A percentile compares a stretch with the other conserved stretches of the same genome.
Conservation (phyloP, 2,113 vertebrate species). For the Psettodes erumei region DNA sequence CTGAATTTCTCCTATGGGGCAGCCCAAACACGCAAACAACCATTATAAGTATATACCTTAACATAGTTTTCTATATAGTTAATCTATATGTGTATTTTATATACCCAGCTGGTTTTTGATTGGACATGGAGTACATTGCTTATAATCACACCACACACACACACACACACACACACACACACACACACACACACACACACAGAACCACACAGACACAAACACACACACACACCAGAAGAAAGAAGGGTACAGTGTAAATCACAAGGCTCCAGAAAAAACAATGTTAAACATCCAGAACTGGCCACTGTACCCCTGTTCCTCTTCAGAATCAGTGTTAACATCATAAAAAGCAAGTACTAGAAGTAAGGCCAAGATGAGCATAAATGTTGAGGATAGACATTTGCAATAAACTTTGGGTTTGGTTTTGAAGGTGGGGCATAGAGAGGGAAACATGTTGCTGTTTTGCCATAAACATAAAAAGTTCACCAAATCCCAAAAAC, state of each 20-base stretch:
- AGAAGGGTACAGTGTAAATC: constrained; percentile 44
- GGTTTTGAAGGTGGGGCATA: not conserved
- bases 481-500: not conserved
- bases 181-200: constrained; percentile 12
- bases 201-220: constrained; percentile 30
- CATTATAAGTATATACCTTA: constrained; percentile 40
- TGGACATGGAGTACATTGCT: constrained; percentile 63
- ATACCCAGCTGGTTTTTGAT: constrained; percentile 73
- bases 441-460: not conserved
- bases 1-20: constrained; percentile 34
- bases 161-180: constrained; percentile 53
- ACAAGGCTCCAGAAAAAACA: constrained; percentile 34
- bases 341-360: constrained; percentile 21
- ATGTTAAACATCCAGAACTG: constrained; percentile 48
- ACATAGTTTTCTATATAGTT: constrained; percentile 53
- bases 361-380: constrained; percentile 64
- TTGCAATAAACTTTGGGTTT: constrained; percentile 15
- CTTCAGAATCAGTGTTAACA: constrained; percentile 24
- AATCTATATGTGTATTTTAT: constrained; percentile 53
- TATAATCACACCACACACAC: constrained; percentile 45
- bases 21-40: constrained; percentile 45
- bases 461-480: not conserved
- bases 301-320: constrained; percentile 8
- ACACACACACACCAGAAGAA: constrained; percentile 68
- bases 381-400: constrained; percentile 28